phyloP scores from a whole-genome alignment of 2,797 vertebrate genomes.

The Gobionotothen gibberifrons region DNA sequence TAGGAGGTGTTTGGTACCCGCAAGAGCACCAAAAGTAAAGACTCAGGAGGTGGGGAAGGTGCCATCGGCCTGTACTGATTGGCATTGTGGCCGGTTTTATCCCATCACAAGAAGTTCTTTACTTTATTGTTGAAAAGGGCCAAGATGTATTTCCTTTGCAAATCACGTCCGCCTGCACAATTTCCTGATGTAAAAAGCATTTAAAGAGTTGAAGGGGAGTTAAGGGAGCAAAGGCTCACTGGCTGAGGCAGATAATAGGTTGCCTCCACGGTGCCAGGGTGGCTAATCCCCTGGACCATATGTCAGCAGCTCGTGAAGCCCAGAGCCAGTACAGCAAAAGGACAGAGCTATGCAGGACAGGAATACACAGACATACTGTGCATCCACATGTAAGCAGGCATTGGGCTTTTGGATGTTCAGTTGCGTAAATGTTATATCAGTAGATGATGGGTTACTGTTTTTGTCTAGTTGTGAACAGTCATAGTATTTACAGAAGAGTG shows the following conservation, averaged over 20 bases:
- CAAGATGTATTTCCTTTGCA: no score
- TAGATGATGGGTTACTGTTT: slow-evolving; percentile 3
- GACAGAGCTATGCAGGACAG: slow-evolving; percentile 63
- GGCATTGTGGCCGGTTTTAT: no score
- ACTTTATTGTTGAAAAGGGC: no score
- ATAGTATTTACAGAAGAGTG: slow-evolving; percentile 2
- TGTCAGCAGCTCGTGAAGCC: slow-evolving; percentile 68
- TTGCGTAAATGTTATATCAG: not conserved
- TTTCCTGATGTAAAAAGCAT: not conserved
- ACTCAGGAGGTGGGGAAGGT: no score
- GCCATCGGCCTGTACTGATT: no score
- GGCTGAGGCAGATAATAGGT: slow-evolving; percentile 64
- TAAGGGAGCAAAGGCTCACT: slow-evolving; percentile 33
- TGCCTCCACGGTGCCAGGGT: slow-evolving; percentile 58
- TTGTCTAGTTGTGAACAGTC: slow-evolving; percentile 13
- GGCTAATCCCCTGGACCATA: slow-evolving; percentile 79
- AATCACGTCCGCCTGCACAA: not conserved
- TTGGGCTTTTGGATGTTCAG: slow-evolving; percentile 22
- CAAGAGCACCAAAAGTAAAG: no score
- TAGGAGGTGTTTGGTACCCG: no score
- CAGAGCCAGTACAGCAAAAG: slow-evolving; percentile 60
- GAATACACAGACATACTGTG: slow-evolving; percentile 53
- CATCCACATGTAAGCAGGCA: slow-evolving; percentile 70
- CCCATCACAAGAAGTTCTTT: no score
- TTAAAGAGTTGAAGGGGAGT: not conserved